A percentile compares a stretch with the other conserved stretches of the same genome.
phyloP scores from a whole-genome alignment of 2,797 vertebrate genomes.

The Margarornis squamiger region DNA sequence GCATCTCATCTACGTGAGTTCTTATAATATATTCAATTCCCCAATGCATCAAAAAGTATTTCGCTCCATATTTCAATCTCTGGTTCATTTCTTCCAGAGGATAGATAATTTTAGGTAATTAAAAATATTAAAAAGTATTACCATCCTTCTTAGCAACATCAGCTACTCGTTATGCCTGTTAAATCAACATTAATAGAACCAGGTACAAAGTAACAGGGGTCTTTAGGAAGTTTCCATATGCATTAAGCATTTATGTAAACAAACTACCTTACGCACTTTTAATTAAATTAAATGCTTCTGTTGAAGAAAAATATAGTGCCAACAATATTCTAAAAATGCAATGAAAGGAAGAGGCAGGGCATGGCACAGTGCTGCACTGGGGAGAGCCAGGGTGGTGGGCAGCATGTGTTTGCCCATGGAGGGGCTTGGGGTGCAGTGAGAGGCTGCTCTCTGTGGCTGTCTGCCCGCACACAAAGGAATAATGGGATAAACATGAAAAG shows the following conservation, averaged over 20 bases:
- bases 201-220: background rate
- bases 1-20: background rate
- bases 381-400: accelerated
- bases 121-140: background rate
- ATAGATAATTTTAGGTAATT: background rate
- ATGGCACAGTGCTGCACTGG: accelerated
- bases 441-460: background rate
- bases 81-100: background rate
- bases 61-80: background rate
- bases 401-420: background rate
- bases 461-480: background rate
- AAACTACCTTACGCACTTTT: background rate
- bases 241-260: background rate
- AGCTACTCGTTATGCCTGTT: background rate
- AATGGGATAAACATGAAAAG: background rate
- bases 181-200: background rate
- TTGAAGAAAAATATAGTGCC: background rate
- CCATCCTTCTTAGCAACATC: background rate
- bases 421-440: background rate
- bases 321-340: background rate
- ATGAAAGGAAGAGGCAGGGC: background rate
- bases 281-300: background rate
- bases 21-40: background rate
- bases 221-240: background rate
- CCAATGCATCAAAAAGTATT: background rate